Conservation (phyloP, 2,888 invertebrate species). For the Gandaritis pyraliata region DNA sequence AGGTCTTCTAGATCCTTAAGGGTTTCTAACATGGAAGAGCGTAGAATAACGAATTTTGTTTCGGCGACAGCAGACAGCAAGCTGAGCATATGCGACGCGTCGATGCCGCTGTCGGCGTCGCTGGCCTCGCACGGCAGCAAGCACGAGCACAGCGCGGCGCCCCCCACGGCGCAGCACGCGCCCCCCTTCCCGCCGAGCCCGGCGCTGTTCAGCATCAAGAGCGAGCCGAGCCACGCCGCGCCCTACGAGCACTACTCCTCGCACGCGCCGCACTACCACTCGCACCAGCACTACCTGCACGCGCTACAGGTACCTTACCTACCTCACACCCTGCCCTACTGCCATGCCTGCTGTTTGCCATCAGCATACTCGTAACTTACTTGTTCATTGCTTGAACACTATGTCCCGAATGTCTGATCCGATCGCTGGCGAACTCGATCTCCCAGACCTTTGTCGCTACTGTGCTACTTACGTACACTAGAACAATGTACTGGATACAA, state of each 20-base stretch:
- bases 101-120: slow-evolving; percentile 69
- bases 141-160: slow-evolving; percentile 47
- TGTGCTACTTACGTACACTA: no score
- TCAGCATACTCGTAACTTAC: no score
- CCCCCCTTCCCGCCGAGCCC: slow-evolving; percentile 64
- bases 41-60: background rate
- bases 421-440: no score
- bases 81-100: slow-evolving; percentile 75
- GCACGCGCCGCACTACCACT: slow-evolving; percentile 64
- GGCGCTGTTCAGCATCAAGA: slow-evolving; percentile 77
- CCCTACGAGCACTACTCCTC: slow-evolving; percentile 65
- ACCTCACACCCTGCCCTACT: no score
- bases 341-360: no score
- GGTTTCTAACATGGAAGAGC: background rate
- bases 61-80: slow-evolving; percentile 65
- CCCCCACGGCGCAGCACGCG: slow-evolving; percentile 51
- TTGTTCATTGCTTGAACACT: no score
- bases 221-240: slow-evolving; percentile 67
- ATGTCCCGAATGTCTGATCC: no score
- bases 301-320: slow-evolving; percentile 64
- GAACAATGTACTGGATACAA: no score
- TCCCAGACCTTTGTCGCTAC: no score
- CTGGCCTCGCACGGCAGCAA: slow-evolving; percentile 54
- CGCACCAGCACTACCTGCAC: slow-evolving; percentile 80
- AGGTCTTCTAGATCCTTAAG: background rate